These are phyloP conservation scores for Falco berigora DNA, from an alignment of 2,797 vertebrate genomes.

Conservation along the genomic window DNA sequence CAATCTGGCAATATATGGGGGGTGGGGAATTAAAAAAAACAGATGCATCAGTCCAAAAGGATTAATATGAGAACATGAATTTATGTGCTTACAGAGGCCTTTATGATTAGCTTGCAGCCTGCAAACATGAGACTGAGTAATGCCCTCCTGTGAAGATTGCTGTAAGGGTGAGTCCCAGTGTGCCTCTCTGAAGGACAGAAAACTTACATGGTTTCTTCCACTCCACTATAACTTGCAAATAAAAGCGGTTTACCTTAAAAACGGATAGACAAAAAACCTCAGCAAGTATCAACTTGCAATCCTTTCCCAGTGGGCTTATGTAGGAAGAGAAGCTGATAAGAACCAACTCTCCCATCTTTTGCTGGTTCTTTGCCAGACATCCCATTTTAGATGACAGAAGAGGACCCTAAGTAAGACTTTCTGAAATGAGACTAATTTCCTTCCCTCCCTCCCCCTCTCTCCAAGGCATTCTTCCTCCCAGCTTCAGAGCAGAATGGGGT, in stretches of 20 bases:
- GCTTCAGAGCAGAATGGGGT: background rate
- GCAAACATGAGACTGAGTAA: background rate
- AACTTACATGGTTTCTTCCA: background rate
- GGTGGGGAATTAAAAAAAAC: too few relatives aligned
- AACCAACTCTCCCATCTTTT: background rate
- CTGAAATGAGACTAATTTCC: background rate
- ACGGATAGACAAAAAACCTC: background rate
- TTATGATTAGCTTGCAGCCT: background rate
- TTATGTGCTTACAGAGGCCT: background rate
- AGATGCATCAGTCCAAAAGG: background rate
- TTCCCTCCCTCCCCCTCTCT: background rate
- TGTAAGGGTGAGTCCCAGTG: background rate
- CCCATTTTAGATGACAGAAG: background rate
- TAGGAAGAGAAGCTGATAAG: background rate
- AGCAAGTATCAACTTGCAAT: background rate
- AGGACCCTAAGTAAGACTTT: background rate
- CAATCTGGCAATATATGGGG: too few relatives aligned
- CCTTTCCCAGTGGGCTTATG: background rate
- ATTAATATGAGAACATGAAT: background rate
- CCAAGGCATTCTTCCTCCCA: background rate
- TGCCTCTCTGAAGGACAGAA: background rate
- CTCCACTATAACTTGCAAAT: background rate
- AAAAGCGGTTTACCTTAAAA: background rate
- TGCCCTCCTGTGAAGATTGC: background rate
- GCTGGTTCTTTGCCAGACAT: background rate